Percentiles rank a stretch among this genome's conserved stretches.
phyloP scores from a whole-genome alignment of 2,113 vertebrate species.

The Hymenochirus boettgeri region DNA sequence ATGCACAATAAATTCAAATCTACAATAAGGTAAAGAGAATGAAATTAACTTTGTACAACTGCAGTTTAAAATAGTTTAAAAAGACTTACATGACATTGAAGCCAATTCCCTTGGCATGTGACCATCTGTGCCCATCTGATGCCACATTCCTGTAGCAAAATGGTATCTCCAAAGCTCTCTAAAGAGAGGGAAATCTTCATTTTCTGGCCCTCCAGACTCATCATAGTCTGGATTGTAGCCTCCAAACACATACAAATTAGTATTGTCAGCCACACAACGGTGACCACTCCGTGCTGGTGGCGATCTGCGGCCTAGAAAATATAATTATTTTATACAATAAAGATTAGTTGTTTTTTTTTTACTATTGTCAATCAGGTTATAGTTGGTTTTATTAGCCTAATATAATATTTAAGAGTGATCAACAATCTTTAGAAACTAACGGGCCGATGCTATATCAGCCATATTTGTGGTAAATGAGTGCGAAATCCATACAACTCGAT shows the following conservation, averaged over 20 bases:
- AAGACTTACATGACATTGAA: slow-evolving; percentile 92
- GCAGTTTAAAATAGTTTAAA: too few relatives aligned
- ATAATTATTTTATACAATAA: too few relatives aligned
- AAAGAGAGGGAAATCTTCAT: slow-evolving; percentile 94
- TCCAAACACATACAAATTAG: slow-evolving; percentile 92
- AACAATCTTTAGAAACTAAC: too few relatives aligned
- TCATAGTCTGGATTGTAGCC: slow-evolving; percentile 96
- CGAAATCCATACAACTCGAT: too few relatives aligned
- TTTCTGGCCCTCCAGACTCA: slow-evolving; percentile 88
- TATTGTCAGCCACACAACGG: slow-evolving; percentile 89
- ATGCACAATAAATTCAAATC: background rate
- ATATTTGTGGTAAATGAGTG: too few relatives aligned
- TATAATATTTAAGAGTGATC: too few relatives aligned
- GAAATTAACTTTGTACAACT: too few relatives aligned
- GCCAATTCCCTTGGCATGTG: slow-evolving; percentile 95
- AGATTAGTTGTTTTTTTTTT: too few relatives aligned
- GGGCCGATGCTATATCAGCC: too few relatives aligned
- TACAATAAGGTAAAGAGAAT: too few relatives aligned
- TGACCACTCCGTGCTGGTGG: slow-evolving; percentile 92
- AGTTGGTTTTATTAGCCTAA: too few relatives aligned
- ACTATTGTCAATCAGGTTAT: too few relatives aligned
- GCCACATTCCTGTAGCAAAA: slow-evolving; percentile 92
- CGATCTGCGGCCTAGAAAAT: slow-evolving; percentile 70
- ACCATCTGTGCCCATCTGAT: slow-evolving; percentile 91
- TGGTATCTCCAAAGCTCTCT: slow-evolving; percentile 95